These are phyloP conservation scores for Ceriagrion tenellum DNA, from an alignment of 2,888 invertebrate species.

Conservation along the genomic window DNA sequence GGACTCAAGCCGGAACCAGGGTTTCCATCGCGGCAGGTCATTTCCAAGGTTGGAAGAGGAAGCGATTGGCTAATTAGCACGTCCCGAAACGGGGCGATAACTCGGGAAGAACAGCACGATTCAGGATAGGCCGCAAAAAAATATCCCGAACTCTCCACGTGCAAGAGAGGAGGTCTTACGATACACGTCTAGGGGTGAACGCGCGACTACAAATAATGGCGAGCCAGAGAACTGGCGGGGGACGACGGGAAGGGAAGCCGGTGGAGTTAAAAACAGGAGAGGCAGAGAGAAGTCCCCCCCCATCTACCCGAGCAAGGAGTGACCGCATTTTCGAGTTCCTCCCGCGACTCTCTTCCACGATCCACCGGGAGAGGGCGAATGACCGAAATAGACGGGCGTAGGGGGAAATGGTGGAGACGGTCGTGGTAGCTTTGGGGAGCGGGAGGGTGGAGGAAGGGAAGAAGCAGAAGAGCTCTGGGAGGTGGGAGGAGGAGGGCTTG, in stretches of 20 bases:
- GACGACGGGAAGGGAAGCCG: not conserved
- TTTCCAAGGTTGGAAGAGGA: no score
- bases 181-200: not conserved
- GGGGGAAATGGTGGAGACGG: not conserved
- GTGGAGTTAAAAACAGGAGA: not conserved
- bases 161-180: not conserved
- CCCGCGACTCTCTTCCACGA: not conserved
- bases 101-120: not conserved
- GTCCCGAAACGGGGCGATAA: not conserved
- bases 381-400: not conserved
- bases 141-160: not conserved
- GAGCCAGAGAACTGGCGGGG: not conserved
- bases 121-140: not conserved
- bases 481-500: not conserved
- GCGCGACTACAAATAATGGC: slow-evolving; percentile 15
- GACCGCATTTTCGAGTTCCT: not conserved
- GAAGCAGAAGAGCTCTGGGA: not conserved
- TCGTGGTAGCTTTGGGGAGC: not conserved
- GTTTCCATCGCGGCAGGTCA: no score
- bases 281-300: not conserved
- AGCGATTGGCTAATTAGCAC: not conserved
- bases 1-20: no score
- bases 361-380: not conserved
- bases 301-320: not conserved
- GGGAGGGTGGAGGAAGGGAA: not conserved